These are phyloP conservation scores for Urosaurus nigricauda DNA, from an alignment of 2,797 vertebrate genomes.

Conservation along the genomic window DNA sequence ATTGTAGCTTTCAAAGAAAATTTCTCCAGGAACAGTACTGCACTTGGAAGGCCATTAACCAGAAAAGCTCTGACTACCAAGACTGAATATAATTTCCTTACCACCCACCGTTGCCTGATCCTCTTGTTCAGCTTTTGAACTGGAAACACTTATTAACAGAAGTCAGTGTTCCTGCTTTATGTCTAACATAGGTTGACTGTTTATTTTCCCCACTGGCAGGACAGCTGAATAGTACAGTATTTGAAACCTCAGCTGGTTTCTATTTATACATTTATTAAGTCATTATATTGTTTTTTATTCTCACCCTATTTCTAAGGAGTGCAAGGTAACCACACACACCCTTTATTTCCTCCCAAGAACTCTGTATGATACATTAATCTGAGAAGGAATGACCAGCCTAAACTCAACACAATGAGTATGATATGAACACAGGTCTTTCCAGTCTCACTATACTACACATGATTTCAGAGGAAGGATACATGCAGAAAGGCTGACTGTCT, in stretches of 20 bases:
- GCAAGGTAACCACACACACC: background rate
- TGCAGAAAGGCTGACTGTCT: background rate
- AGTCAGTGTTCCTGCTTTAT: background rate
- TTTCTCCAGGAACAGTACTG: background rate
- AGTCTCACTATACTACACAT: background rate
- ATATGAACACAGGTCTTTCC: background rate
- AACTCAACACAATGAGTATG: background rate
- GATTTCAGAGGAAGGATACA: no score
- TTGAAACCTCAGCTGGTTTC: background rate
- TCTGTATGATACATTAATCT: background rate
- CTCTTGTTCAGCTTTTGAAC: background rate
- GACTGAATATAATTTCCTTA: background rate
- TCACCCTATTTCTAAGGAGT: background rate
- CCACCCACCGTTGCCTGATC: background rate
- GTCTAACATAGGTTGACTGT: background rate
- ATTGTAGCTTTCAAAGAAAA: background rate
- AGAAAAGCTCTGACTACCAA: background rate
- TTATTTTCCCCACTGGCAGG: background rate
- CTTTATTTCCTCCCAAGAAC: background rate
- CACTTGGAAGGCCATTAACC: background rate
- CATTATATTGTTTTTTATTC: conserved; percentile 2
- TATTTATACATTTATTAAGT: background rate
- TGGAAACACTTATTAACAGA: background rate
- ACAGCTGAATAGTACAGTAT: background rate
- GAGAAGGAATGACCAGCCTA: background rate